Conservation (phyloP, 1,140 invertebrate species). For the Oppia nitens region DNA sequence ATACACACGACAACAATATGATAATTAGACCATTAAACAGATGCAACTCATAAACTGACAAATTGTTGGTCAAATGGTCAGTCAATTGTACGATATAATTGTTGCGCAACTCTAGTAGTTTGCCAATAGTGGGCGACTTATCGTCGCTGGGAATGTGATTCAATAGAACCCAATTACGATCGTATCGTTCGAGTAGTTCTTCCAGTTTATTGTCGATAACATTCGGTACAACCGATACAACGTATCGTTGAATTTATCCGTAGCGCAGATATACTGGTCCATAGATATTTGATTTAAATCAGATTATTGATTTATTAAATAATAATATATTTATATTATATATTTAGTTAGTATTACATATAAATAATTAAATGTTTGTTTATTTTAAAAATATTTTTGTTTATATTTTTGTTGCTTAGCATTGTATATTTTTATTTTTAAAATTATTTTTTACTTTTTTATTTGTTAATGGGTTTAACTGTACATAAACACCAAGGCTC, state of each 20-base stretch:
- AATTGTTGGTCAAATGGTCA: background rate
- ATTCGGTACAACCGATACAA: background rate
- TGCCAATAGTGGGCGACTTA: background rate
- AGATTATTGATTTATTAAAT: no score
- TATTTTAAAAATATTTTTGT: no score
- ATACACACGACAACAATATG: background rate
- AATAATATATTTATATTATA: no score
- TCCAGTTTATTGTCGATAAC: background rate
- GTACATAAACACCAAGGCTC: no score
- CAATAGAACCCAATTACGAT: background rate
- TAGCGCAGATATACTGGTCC: background rate
- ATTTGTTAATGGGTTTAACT: no score
- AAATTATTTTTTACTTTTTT: no score
- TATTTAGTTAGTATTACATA: no score
- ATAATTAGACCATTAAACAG: background rate
- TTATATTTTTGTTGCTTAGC: no score
- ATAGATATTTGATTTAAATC: background rate
- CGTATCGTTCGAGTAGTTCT: background rate
- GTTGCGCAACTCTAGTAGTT: background rate
- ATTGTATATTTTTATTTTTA: no score
- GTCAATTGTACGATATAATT: background rate
- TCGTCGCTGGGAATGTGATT: background rate
- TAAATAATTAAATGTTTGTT: no score
- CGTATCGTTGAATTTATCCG: background rate
- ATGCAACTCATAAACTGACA: background rate